Conservation (phyloP, 2,888 invertebrate genomes). For the Mythimna albipuncta region DNA sequence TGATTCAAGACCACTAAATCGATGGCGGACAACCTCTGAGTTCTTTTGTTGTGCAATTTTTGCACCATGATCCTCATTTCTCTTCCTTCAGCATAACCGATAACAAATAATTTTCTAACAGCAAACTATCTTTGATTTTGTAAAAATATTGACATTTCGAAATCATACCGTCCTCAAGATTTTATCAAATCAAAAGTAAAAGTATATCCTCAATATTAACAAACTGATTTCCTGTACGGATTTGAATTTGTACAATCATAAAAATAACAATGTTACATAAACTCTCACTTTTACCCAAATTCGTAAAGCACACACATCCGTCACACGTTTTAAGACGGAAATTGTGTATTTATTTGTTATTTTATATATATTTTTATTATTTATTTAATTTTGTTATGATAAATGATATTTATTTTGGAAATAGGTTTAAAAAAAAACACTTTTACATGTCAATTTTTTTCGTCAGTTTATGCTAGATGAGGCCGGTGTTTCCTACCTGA, state of each 20-base stretch:
- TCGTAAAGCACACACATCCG: slow-evolving; percentile 28
- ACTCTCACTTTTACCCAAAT: slow-evolving; percentile 11
- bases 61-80: no score
- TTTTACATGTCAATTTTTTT: no score
- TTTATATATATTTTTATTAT: no score
- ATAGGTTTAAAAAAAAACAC: no score
- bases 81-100: background rate
- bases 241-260: slow-evolving; percentile 13
- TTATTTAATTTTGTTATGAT: no score
- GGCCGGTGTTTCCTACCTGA: no score
- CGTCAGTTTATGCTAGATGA: no score
- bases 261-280: slow-evolving; percentile 29
- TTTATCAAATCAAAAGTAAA: slow-evolving; percentile 33
- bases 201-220: slow-evolving; percentile 32
- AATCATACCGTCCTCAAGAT: background rate
- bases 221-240: slow-evolving; percentile 24
- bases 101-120: background rate
- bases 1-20: no score
- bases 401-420: no score
- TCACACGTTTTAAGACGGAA: background rate
- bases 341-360: background rate
- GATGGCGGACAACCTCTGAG: no score
- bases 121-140: background rate
- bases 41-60: no score
- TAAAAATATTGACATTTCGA: background rate